These are phyloP conservation scores for Ceraclea dissimilis DNA, from an alignment of 2,888 invertebrate genomes.

Conservation along the genomic window DNA sequence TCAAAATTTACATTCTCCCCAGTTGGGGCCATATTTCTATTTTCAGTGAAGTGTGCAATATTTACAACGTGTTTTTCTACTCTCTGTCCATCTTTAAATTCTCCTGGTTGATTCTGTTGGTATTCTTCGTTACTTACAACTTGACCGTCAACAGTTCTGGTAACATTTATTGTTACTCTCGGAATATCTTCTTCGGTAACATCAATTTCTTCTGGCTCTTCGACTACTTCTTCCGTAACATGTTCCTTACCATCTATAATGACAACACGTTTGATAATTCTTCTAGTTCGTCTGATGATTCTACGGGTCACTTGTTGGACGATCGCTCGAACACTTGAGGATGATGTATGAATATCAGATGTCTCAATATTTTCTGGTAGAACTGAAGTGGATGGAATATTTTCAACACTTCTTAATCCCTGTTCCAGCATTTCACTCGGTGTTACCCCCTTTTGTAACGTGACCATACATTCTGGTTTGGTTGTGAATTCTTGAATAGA, in stretches of 20 bases:
- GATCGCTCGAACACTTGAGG: constrained; percentile 68
- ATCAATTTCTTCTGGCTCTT: constrained; percentile 75
- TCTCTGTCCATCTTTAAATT: not conserved
- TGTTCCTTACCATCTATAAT: constrained; percentile 80
- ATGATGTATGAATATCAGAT: constrained; percentile 50
- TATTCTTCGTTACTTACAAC: constrained; percentile 31
- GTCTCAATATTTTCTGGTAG: constrained; percentile 14
- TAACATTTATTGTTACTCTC: constrained; percentile 59
- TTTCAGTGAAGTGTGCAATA: not conserved
- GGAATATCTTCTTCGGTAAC: constrained; percentile 65
- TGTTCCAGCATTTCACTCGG: constrained; percentile 41
- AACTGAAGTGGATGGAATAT: constrained; percentile 28
- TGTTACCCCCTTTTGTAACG: constrained; percentile 48
- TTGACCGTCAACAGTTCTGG: constrained; percentile 48
- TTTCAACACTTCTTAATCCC: constrained; percentile 36
- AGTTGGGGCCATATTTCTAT: constrained; percentile 4
- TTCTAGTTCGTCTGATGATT: constrained; percentile 65
- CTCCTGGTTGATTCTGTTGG: constrained; percentile 18
- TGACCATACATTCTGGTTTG: constrained; percentile 52
- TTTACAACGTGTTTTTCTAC: constrained; percentile 3
- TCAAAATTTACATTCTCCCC: constrained; percentile 25
- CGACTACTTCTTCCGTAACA: constrained; percentile 73
- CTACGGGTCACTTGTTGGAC: constrained; percentile 75
- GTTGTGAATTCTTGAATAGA: constrained; percentile 59
- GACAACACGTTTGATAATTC: constrained; percentile 67